Conservation (phyloP, 2,797 vertebrate genomes). For the Arnoldichthys spilopterus region DNA sequence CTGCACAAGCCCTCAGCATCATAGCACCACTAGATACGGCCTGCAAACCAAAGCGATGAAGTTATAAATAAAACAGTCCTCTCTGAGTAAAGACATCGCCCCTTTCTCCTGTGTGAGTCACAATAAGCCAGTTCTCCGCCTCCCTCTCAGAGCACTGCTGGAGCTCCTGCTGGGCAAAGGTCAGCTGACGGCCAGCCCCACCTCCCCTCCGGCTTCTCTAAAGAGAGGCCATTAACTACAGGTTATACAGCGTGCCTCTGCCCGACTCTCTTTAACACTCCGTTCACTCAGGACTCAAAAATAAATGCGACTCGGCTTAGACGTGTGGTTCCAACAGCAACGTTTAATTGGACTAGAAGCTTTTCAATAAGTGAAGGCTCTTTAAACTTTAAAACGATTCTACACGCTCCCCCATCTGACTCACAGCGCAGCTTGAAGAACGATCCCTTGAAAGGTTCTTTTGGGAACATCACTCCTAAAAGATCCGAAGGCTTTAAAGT, state of each 20-base stretch:
- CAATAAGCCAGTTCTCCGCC: not conserved
- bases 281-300: not conserved
- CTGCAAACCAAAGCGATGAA: not conserved
- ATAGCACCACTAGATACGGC: not conserved
- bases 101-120: not conserved
- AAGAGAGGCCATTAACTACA: slow-evolving; percentile 30
- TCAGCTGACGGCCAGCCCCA: slow-evolving; percentile 26
- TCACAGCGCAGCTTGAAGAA: no score
- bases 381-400: no score
- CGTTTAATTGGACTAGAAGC: no score
- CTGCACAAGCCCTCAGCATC: not conserved
- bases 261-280: not conserved
- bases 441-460: no score
- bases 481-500: no score
- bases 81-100: not conserved
- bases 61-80: slow-evolving; percentile 5
- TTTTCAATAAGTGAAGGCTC: no score
- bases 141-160: not conserved
- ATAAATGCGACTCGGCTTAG: not conserved
- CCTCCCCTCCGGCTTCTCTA: slow-evolving; percentile 8
- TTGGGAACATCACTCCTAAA: no score
- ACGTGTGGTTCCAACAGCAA: no score
- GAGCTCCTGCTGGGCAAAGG: slow-evolving; percentile 20
- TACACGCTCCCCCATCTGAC: no score
- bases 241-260: slow-evolving; percentile 5